A percentile compares a stretch with the other conserved stretches of the same genome.
Conservation (phyloP, 53 echinoderm and acorn worm species). For the Paracentrotus lividus region DNA sequence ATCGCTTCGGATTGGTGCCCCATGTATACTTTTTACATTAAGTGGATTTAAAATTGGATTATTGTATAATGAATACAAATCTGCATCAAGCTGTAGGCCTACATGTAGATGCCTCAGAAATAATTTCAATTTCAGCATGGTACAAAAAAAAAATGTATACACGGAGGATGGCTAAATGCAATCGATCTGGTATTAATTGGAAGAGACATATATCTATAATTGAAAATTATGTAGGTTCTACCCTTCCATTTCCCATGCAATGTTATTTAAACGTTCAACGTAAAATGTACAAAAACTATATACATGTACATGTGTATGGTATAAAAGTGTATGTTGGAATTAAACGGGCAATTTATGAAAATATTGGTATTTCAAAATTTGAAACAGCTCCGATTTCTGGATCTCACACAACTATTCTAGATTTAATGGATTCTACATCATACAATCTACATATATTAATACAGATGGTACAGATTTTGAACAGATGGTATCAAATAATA, state of each 20-base stretch:
- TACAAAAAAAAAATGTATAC: background rate
- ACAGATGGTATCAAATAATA: background rate
- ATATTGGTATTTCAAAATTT: too few relatives aligned
- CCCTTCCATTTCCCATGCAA: too few relatives aligned
- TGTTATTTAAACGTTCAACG: too few relatives aligned
- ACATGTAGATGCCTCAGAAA: background rate
- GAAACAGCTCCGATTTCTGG: too few relatives aligned
- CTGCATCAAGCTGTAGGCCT: too few relatives aligned
- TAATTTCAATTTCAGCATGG: background rate
- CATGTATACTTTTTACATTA: background rate
- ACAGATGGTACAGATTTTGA: slow-evolving; percentile 5
- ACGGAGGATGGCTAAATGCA: background rate
- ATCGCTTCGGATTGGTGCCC: background rate
- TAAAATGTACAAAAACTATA: too few relatives aligned
- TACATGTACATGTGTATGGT: too few relatives aligned
- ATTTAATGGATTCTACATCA: too few relatives aligned
- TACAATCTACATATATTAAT: background rate
- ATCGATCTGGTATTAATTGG: background rate
- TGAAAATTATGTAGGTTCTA: too few relatives aligned
- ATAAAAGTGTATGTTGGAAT: too few relatives aligned
- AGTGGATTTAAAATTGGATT: slow-evolving; percentile 13
- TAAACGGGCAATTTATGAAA: too few relatives aligned
- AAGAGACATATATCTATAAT: background rate
- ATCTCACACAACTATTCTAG: too few relatives aligned
- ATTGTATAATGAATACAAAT: background rate